Base-by-base conservation (phyloP, 64 coral and sea anemone species). In the Catalaphyllia jardinei region DNA sequence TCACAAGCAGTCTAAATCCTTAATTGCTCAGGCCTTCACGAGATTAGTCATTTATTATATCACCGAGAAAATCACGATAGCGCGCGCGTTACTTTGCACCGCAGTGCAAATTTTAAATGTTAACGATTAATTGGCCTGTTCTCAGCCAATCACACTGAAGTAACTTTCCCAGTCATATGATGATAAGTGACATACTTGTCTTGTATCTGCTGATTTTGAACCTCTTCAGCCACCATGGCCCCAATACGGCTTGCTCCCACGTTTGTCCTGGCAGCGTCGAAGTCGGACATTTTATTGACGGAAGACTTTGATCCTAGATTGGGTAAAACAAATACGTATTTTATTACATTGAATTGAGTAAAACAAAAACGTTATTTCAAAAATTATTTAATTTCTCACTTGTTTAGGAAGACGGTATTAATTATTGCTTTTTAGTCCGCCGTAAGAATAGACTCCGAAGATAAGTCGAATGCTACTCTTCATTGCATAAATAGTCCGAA, bases 181-280 rank as follows among this genome's bases (percentile, higher is more conserved):
- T 28, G 74, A 38, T 10, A 20, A 7, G 18, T 38, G 4, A 71
- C 42, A 20, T 39, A 87, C 86, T 42, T 90, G 42, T 73, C 67
- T 19, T 69, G 50, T 15, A 77, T 19, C 20, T 90, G 77, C 62
- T 90, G 77, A 46, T 55, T 73, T n/a, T 90, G 88, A 18, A 90
- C 78, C 25, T 79, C 52, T 15, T 90, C 78, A 22, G 88, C 88
- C 27, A 90, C 71, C 28, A 82, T 67, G 25, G 51, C 11, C 20
- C 88, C 88, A 73, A 90, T 90, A 31, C 79, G 77, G 11, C 77
- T 73, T 9, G 77, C 88, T 9, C 77, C 76, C 3, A 77, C 63
- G 19, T 73, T 73, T 20, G 64, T 25, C 15, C 71, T 60, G 2
- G 77, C 29, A 60, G 31, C 46, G 25, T 80, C 88, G 52, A 35